Evolutionary conservation across 2,888 invertebrate genomes (phyloP), one percentile per base, ranked within the genome.

Genomic region (Synanthedon formicaeformis): DNA sequence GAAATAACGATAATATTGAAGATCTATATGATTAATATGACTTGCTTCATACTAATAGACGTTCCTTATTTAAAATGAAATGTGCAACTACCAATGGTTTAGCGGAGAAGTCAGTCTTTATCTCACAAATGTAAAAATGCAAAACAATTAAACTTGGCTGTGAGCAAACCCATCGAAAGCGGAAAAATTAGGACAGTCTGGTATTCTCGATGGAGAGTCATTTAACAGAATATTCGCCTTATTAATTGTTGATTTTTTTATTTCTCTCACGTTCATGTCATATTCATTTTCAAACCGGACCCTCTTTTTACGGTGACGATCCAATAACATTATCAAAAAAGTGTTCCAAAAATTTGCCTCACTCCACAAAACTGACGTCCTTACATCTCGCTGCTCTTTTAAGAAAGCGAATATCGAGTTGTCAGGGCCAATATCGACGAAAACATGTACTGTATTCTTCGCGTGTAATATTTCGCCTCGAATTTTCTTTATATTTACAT

Each of bases 61-160:
- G 23, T 34, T 34, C 10, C 34, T 8, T 34, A 34, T 34, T 34
- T 34, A 34, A 34, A 34, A 34, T 34, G 34, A 34, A 34, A 23
- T 13, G 16, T 49, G 12, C 23, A 12, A 49, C 62, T 68, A 66
- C 65, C 64, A 63, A 59, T 51, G 51, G 49, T 72, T 68, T 49
- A 45, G 73, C 71, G 70, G 77, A 79, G 73, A 75, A 79, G 71
- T 87, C 86, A 87, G 86, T 86, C 86, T 87, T 85, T 82, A 77
- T 78, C 85, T 86, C 84, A 78, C 80, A 77, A 76, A 76, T 73
- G 2, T 69, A 71, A 74, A 12, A 65, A 65, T 61, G 66, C 60
- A 59, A 64, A 63, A 63, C 54, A 70, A 70, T 68, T 84, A 81
- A 77, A 84, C 81, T 67, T 79, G 81, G 69, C 80, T 80, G 65